Conservation (phyloP, 2,113 vertebrate genomes). For the Puma concolor region DNA sequence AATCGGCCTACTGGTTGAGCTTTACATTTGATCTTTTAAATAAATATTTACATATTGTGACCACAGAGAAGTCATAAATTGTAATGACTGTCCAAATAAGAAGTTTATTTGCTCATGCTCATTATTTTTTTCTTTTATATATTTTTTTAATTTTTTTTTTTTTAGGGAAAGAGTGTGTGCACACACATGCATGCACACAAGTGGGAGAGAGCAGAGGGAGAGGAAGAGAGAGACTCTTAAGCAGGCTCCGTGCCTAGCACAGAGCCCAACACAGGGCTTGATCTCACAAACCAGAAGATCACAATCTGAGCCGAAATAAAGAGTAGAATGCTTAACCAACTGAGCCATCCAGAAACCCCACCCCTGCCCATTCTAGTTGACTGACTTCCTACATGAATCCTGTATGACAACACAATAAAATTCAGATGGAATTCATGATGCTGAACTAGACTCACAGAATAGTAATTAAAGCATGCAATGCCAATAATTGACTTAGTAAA, state of each 20-base stretch:
- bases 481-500: neutral
- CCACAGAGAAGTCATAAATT: neutral
- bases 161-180: too few species aligned
- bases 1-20: neutral
- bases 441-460: neutral
- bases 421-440: slow-evolving; percentile 18
- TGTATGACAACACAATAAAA: neutral
- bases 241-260: too few species aligned
- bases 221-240: too few species aligned
- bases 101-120: neutral
- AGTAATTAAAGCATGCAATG: neutral
- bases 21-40: neutral
- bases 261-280: too few species aligned
- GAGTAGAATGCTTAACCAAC: too few species aligned
- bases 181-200: too few species aligned
- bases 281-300: too few species aligned
- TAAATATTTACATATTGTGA: neutral
- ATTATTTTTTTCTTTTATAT: neutral
- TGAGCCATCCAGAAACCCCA: too few species aligned
- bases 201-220: too few species aligned
- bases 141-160: too few species aligned
- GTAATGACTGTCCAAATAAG: neutral
- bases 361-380: neutral
- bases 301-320: too few species aligned
- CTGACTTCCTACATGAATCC: neutral